Evolutionary conservation across 2,113 vertebrate genomes (phyloP).

Genomic region (Butorides virescens): DNA sequence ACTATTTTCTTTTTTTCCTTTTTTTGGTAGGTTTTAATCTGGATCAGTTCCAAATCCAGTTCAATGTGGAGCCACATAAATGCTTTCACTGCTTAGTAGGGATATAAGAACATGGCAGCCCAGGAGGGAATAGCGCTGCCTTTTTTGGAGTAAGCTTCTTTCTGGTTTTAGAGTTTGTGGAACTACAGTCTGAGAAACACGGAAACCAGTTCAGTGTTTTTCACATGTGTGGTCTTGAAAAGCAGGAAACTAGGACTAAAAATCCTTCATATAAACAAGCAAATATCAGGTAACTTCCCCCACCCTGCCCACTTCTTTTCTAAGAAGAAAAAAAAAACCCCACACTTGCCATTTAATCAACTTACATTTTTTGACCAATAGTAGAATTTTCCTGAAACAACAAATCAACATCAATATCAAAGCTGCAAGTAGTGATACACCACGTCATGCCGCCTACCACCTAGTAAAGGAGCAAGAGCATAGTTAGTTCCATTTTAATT

Average conservation of each 20-base stretch:
- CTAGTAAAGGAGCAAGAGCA: constrained; percentile 68
- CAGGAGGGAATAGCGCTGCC: neutral
- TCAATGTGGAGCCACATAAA: neutral
- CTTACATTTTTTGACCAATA: constrained; percentile 99
- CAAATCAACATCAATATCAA: constrained; percentile 94
- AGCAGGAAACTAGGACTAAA: neutral
- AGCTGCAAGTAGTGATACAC: constrained; percentile 97
- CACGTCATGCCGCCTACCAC: constrained; percentile 99
- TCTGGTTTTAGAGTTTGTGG: neutral
- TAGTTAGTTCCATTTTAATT: neutral
- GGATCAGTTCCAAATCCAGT: neutral
- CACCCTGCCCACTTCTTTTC: rapidly evolving
- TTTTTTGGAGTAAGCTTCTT: neutral
- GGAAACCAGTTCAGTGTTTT: neutral
- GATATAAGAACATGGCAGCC: neutral
- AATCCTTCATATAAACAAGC: neutral
- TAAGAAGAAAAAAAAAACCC: neutral
- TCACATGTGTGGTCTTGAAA: neutral
- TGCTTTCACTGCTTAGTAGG: neutral
- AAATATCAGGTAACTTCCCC: neutral
- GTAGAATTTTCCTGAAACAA: constrained; percentile 99
- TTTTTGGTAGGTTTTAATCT: neutral
- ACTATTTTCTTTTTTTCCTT: neutral
- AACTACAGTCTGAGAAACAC: neutral
- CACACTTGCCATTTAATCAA: neutral